These are phyloP conservation scores for Mormoops blainvillei DNA, from an alignment of 2,113 vertebrate species.

Conservation along the genomic window DNA sequence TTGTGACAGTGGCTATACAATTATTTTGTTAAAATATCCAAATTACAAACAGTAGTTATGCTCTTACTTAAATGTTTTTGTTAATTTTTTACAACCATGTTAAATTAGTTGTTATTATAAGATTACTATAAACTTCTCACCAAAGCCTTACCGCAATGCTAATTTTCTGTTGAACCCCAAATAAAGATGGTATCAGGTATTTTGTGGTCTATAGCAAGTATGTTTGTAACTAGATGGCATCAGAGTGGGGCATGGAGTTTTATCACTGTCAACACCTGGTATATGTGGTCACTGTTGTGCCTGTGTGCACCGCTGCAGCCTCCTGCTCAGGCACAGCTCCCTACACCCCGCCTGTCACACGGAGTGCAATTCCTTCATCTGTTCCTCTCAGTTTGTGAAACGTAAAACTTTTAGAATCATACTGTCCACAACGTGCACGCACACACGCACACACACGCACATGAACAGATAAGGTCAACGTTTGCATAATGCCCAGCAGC, in stretches of 20 bases:
- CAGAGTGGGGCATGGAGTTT: neutral
- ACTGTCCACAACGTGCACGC: neutral
- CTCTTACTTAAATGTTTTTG: neutral
- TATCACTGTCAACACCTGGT: neutral
- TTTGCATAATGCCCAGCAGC: neutral
- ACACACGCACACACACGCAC: neutral
- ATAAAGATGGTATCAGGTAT: neutral
- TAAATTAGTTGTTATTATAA: neutral
- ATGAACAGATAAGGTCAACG: neutral
- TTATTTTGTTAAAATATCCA: neutral
- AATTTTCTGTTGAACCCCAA: neutral
- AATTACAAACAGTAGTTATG: neutral
- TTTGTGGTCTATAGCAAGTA: neutral
- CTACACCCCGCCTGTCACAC: neutral
- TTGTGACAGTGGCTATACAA: neutral
- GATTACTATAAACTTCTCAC: neutral
- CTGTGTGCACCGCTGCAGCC: neutral
- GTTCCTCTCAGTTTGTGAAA: neutral
- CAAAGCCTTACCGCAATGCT: neutral
- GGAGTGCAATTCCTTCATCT: neutral
- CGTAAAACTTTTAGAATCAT: neutral
- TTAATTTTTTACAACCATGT: neutral
- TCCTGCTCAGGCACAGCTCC: neutral
- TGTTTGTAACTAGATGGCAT: neutral
- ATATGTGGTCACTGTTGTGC: too few relatives aligned